Percentiles rank a stretch among this genome's conserved stretches.
Conservation (phyloP, 2,113 vertebrate species). For the Laticauda colubrina region DNA sequence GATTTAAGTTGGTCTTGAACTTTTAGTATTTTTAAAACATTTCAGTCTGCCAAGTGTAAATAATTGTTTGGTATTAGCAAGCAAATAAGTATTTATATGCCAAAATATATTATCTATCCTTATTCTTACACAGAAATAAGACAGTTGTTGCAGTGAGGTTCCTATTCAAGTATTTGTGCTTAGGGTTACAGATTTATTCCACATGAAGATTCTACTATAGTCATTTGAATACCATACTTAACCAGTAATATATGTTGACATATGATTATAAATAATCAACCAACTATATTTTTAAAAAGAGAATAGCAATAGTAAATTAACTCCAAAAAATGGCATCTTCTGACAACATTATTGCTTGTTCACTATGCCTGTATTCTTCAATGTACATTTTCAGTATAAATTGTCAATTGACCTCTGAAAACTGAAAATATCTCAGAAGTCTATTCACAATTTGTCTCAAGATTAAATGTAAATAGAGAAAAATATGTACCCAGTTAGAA, state of each 20-base stretch:
- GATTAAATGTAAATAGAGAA: neutral
- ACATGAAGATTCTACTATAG: neutral
- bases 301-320: neutral
- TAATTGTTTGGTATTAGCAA: slow-evolving; percentile 47
- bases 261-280: neutral
- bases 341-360: neutral
- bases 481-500: neutral
- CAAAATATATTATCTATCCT: neutral
- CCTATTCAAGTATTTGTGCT: neutral
- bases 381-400: neutral
- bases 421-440: neutral
- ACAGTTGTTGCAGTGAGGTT: neutral
- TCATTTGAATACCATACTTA: neutral
- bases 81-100: neutral
- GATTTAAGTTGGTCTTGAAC: slow-evolving; percentile 44
- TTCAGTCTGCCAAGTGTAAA: slow-evolving; percentile 33
- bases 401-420: neutral
- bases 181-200: neutral
- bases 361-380: neutral
- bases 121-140: neutral
- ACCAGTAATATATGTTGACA: neutral
- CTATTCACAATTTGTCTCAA: neutral
- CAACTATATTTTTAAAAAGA: neutral
- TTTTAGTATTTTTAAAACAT: slow-evolving; percentile 17
- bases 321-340: neutral